Evolutionary conservation across 2,797 vertebrate species (phyloP), one percentile per base, ranked within the genome.

Genomic region (Amphiprion clarkii): DNA sequence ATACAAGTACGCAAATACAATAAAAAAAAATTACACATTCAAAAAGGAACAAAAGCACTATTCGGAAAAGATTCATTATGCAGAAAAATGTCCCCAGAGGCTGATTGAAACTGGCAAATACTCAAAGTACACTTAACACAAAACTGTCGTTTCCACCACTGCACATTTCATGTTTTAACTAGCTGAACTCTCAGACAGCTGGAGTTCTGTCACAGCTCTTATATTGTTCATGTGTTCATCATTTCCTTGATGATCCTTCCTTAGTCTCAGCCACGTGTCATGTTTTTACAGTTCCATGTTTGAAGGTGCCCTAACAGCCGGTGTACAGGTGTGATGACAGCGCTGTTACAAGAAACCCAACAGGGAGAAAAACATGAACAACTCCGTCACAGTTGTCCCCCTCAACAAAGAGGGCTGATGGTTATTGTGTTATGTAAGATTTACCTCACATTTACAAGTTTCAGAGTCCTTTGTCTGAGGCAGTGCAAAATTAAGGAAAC

Each of bases 261-360:
- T 14, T 19, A 42, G 73, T 31, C 51, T 67, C 74, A 76, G 70
- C 77, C 74, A 68, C 42, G 29, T 73, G 71, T 62, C 55, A 13
- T 14, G 51, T 33, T 42, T 56, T 48, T 39, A 42, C 55, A 29
- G 73, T 46, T 40, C 7, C 8, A 27, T 39, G 16, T 44, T 3
- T 12, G 62, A 52, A 33, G 25, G 46, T 36, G 36, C 36, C 2
- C 2, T 10, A 68, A 39, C 29, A 53, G 31, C 27, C 16, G 5
- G 23, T 27, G 48, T 63, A 5, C 48, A 67, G 61, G 67, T 80
- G 80, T 69, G 65, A 33, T 19, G 62, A 39, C 31, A 33, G 31
- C 36, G n/a, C 36, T 4, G 27, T 76, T 10, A 55, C 3, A 10
- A 51, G 67, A 65, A 36, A 62, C 39, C 44, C 14, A 58, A 63